Base-by-base conservation (phyloP, 2,797 vertebrate species). In the Microhierax caerulescens region DNA sequence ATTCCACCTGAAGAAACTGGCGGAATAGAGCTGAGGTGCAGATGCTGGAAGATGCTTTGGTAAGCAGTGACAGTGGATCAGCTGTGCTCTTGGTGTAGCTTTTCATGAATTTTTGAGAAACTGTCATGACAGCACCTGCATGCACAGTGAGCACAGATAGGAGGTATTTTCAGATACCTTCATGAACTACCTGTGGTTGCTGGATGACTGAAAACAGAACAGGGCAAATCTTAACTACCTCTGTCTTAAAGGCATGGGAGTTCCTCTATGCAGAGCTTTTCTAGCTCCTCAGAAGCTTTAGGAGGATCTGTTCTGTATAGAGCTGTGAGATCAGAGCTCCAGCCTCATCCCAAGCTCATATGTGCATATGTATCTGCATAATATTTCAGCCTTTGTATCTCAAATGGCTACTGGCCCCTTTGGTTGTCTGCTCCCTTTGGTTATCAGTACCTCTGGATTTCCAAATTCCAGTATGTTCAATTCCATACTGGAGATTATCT, bases 301-400 rank as follows among this genome's bases (percentile, higher is more conserved):
- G 39, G 30, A 25, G 13, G 43, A 53, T 69, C 37, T 1, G 4
- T 30, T n/a, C 22, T 7, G 19, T 19, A 45, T 12, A 51, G 37
- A 76, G 28, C 43, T 8, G 4, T 0, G 1, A 56, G 59, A 37
- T 36, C 0, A 0, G 43, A 85, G 57, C 47, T 30, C 53, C n/a
- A 28, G 41, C 47, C 21, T 76, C 4, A 0, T 56, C 68, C 85
- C 56, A 28, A 18, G 15, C 43, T 59, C 25, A 16, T 1, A 2
- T 25, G 20, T 39, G 45, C 2, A 0, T 88, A 4, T 90, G 77
- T 89, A 14, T 80, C 51, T 77, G 43, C 11, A 1, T 67, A 59
- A 24, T 37, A 37, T 64, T 68, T 74, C 69, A 81, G 13, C 34
- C 60, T 77, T 78, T 84, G 36, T 50, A 19, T 16, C 24, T 75